Evolutionary conservation across 2,113 vertebrate species (phyloP).

Genomic region (Struthidea cinerea): DNA sequence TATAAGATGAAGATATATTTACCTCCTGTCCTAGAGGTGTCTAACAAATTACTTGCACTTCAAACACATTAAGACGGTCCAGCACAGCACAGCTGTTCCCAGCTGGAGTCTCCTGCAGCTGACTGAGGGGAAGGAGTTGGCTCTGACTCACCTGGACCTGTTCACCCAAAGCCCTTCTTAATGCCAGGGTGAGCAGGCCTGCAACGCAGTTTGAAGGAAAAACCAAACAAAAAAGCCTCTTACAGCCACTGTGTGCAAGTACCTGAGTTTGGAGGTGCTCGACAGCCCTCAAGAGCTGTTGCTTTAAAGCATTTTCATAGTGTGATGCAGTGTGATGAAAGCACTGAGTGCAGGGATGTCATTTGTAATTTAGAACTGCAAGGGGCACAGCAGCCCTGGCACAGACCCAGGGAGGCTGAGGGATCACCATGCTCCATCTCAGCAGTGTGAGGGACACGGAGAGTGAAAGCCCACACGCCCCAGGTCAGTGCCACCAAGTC

Average conservation of each 20-base stretch:
- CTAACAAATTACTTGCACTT: background rate
- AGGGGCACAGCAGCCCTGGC: background rate
- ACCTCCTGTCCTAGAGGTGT: background rate
- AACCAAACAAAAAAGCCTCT: background rate
- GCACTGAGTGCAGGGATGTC: fast-evolving
- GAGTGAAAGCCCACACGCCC: fast-evolving
- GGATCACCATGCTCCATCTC: background rate
- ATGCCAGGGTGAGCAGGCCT: background rate
- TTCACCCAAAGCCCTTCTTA: background rate
- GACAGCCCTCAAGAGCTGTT: background rate
- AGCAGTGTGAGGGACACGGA: fast-evolving
- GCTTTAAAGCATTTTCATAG: background rate
- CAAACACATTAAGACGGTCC: background rate
- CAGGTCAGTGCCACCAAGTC: fast-evolving
- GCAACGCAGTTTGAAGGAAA: background rate
- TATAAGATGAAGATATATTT: background rate
- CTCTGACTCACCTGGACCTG: background rate
- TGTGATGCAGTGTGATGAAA: fast-evolving
- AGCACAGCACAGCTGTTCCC: background rate
- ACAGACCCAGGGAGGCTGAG: background rate
- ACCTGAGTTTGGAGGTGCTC: background rate
- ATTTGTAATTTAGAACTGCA: fast-evolving
- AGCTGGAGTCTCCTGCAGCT: background rate
- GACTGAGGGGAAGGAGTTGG: background rate
- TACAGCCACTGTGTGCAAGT: background rate